Evolutionary conservation across 2,888 invertebrate species (phyloP).

Genomic region (Dione vanillae): DNA sequence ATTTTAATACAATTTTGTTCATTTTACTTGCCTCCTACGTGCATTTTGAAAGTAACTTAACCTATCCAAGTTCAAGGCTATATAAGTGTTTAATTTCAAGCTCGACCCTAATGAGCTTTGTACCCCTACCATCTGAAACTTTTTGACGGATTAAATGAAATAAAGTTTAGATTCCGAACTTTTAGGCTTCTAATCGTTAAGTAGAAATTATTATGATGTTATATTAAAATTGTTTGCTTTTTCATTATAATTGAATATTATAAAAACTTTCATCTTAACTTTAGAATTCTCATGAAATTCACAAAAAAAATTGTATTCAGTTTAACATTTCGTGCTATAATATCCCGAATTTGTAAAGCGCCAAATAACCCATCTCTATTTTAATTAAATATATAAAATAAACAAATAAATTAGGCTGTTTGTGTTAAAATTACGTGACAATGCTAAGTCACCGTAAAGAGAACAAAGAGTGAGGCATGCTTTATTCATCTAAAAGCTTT

Average conservation of each 20-base stretch:
- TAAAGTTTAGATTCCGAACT: background rate
- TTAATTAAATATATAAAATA: too few species aligned
- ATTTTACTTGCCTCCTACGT: background rate
- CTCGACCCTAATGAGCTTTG: constrained; percentile 7
- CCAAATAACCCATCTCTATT: too few species aligned
- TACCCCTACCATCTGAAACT: constrained; percentile 2
- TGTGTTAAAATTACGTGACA: background rate
- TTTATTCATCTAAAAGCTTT: constrained; percentile 13
- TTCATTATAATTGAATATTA: constrained; percentile 2
- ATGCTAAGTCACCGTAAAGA: constrained; percentile 5
- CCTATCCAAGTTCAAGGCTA: background rate
- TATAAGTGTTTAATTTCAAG: constrained; percentile 6
- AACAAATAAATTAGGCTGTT: background rate
- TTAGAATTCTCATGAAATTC: background rate
- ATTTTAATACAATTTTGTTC: background rate
- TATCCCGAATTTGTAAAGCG: too few species aligned
- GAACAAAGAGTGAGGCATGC: constrained; percentile 20
- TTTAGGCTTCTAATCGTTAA: constrained; percentile 10
- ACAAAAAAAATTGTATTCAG: too few species aligned
- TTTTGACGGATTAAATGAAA: constrained; percentile 7
- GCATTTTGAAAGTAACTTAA: background rate
- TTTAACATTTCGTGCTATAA: too few species aligned
- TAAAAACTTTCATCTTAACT: background rate
- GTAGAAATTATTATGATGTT: background rate
- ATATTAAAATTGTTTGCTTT: background rate